Percentiles rank a stretch among this genome's conserved stretches.
phyloP scores from a whole-genome alignment of 2,888 invertebrate genomes.

The Heliconius sara region DNA sequence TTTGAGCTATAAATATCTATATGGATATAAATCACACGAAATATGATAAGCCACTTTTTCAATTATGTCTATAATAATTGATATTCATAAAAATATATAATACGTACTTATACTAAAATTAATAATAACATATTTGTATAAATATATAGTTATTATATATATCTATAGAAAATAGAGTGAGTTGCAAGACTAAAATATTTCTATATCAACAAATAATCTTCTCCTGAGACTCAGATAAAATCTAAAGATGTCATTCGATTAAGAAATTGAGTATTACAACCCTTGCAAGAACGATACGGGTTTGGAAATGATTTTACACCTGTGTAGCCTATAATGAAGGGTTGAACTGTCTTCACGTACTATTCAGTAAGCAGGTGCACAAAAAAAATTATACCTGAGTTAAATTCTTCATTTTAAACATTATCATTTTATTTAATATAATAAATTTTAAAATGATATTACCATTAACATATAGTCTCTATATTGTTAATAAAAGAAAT shows the following conservation, averaged over 20 bases:
- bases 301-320: conserved; percentile 47
- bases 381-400: conserved; percentile 36
- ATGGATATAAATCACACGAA: no score
- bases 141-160: neutral
- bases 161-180: neutral
- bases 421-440: neutral
- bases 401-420: conserved; percentile 1
- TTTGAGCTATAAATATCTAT: no score
- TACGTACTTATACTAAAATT: no score
- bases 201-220: neutral
- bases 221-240: conserved; percentile 27
- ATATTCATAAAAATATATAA: no score
- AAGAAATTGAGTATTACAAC: conserved; percentile 40
- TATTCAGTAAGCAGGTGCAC: conserved; percentile 40
- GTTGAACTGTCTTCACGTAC: conserved; percentile 47
- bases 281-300: conserved; percentile 44
- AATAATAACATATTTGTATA: no score
- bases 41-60: no score
- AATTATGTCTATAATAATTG: no score
- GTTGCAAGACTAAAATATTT: neutral
- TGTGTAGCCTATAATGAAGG: conserved; percentile 49
- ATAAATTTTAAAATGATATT: neutral
- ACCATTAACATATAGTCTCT: neutral
- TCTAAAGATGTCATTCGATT: conserved; percentile 34
- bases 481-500: neutral